phyloP scores from a whole-genome alignment of 1,140 invertebrate genomes.

The Nasonia vitripennis region DNA sequence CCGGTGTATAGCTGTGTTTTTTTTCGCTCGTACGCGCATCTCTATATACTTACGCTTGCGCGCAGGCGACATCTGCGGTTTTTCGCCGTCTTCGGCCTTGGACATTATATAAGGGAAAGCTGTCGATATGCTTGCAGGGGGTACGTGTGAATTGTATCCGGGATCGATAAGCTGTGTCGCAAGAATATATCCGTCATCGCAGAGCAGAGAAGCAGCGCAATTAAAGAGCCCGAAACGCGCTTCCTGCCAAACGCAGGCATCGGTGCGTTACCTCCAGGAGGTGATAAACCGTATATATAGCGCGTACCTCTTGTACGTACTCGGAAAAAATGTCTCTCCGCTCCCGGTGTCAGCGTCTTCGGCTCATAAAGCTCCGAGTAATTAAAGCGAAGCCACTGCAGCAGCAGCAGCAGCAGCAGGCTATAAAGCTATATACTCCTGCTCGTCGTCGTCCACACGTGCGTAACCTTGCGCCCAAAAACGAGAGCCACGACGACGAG shows the following conservation, averaged over 20 bases:
- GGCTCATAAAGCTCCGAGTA: slow-evolving; percentile 40
- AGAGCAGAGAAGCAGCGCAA: not conserved
- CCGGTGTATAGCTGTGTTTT: not conserved
- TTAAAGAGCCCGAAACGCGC: not conserved
- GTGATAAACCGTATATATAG: slow-evolving; percentile 37
- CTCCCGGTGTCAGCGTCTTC: slow-evolving; percentile 37
- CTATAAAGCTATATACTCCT: slow-evolving; percentile 17
- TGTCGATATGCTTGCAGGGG: not conserved
- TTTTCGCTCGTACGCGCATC: not conserved
- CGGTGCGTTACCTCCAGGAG: slow-evolving; percentile 3
- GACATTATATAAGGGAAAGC: not conserved
- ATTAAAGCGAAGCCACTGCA: slow-evolving; percentile 24
- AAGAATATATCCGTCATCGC: not conserved
- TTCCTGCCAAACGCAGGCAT: not conserved
- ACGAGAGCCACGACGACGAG: not conserved
- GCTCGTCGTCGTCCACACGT: slow-evolving; percentile 38
- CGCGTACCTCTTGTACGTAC: not conserved
- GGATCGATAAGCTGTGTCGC: no score
- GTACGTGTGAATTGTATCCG: not conserved
- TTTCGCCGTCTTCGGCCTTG: not conserved
- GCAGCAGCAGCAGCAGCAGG: no score
- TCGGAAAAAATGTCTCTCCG: not conserved
- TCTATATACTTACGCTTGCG: not conserved
- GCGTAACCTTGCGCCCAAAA: slow-evolving; percentile 46
- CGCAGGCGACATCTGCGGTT: not conserved